A percentile compares a stretch with the other conserved stretches of the same genome.
These are phyloP conservation scores for Elephas maximus DNA, from an alignment of 2,113 vertebrate genomes.

Conservation along the genomic window DNA sequence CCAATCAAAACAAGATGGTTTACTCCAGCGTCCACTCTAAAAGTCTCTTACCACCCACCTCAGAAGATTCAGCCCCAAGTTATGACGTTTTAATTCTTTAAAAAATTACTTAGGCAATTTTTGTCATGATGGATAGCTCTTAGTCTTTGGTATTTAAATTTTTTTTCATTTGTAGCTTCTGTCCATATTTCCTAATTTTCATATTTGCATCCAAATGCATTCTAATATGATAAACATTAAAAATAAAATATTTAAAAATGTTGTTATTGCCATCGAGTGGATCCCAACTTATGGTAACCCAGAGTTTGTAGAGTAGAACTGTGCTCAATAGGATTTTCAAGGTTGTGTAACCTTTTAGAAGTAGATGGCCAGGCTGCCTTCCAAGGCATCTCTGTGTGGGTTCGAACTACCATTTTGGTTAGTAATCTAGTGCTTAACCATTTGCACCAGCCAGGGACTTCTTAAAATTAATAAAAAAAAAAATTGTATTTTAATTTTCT, in stretches of 20 bases:
- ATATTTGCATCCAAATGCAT: not conserved
- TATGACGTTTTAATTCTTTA: conserved; percentile 4
- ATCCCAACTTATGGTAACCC: not conserved
- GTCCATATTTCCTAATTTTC: not conserved
- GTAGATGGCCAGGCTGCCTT: not conserved
- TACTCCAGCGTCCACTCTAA: not conserved
- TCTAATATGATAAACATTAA: not conserved
- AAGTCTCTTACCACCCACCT: not conserved
- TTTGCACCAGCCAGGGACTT: not conserved
- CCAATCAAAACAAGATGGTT: not conserved
- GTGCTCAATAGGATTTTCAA: not conserved
- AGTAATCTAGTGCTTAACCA: not conserved
- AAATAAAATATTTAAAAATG: not conserved
- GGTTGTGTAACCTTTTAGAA: not conserved
- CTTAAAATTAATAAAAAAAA: not conserved
- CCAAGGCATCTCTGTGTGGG: not conserved
- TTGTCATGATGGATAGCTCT: not conserved
- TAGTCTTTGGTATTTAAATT: not conserved
- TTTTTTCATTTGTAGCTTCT: not conserved
- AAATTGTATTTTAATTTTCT: not conserved
- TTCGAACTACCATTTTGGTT: not conserved
- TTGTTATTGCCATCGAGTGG: not conserved
- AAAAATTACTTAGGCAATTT: not conserved
- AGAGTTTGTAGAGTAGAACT: not conserved
- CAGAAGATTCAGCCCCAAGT: not conserved